Base-by-base conservation (phyloP, 1,140 invertebrate genomes). In the Drosophila tani region DNA sequence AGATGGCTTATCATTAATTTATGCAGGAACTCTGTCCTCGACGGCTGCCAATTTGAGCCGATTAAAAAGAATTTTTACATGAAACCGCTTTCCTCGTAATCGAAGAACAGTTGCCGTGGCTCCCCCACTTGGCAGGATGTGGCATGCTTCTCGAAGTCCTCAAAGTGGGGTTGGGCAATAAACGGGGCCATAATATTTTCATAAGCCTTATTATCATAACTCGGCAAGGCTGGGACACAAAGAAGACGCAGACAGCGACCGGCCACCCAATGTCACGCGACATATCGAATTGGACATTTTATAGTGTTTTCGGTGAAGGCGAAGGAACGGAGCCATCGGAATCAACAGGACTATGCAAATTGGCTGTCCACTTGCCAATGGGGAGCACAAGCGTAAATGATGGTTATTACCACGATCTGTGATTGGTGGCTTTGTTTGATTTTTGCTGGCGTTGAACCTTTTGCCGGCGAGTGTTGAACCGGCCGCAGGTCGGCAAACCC, bases 361-460 rank as follows among this genome's bases (percentile, higher is more conserved):
- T 79, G 53, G 11, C 40, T 62, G 62, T 51, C 73, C 69, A 75
- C 60, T 63, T 63, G 64, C 19, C 47, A 17, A 60, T 55, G 40
- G 55, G 59, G 55, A 62, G 38, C 55, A 78, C 64, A 58, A 79
- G 75, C 75, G 75, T 64, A 79, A 79, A 70, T 78, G 65, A 79
- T 79, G 67, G 75, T 53, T 79, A 79, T 79, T 79, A 79, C 57
- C 14, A 60, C 15, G 12, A 75, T 53, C 75, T 63, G 51, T 79
- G 75, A 79, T 79, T 79, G 66, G 32, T 71, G 45, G 43, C 59
- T 70, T 79, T 79, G 76, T 71, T 78, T 75, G 70, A 51, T 77
- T 67, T 46, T 46, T 69, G 51, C 50, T 11, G n/a, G 47, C 43
- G 73, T 75, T 63, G 41, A 66, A 66, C 68, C 68, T 50, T 74